phyloP scores from a whole-genome alignment of 2,888 invertebrate genomes.

The Resseliella maxima region DNA sequence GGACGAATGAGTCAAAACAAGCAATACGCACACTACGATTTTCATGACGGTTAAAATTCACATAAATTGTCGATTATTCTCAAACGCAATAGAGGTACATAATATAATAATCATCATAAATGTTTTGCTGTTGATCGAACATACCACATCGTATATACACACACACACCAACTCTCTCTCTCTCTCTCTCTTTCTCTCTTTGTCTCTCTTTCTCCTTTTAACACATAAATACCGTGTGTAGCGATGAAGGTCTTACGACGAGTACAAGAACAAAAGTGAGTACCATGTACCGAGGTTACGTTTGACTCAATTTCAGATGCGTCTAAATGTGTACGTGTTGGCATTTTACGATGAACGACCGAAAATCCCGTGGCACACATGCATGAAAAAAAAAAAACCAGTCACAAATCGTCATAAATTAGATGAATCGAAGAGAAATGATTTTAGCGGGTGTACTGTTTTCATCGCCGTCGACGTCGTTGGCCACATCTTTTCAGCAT shows the following conservation, averaged over 20 bases:
- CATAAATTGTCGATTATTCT: conserved; percentile 42
- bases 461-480: not conserved
- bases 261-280: too few species aligned
- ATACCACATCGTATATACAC: not conserved
- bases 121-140: not conserved
- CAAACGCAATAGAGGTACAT: conserved; percentile 28
- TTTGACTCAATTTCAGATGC: not conserved
- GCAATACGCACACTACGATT: not conserved
- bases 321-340: conserved; percentile 19
- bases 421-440: not conserved
- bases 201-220: too few species aligned
- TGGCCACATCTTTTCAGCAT: not conserved
- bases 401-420: conserved; percentile 38
- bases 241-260: too few species aligned
- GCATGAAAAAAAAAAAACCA: not conserved
- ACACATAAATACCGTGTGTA: too few species aligned
- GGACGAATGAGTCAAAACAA: not conserved
- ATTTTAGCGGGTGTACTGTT: not conserved
- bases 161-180: too few species aligned
- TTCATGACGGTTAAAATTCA: not conserved
- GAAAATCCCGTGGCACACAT: not conserved
- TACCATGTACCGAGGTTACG: not conserved
- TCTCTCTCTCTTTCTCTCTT: too few species aligned
- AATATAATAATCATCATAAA: conserved; percentile 20
- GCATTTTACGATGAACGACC: not conserved